Base-by-base conservation (phyloP, 2,797 vertebrate genomes). In the Halcyon badia region DNA sequence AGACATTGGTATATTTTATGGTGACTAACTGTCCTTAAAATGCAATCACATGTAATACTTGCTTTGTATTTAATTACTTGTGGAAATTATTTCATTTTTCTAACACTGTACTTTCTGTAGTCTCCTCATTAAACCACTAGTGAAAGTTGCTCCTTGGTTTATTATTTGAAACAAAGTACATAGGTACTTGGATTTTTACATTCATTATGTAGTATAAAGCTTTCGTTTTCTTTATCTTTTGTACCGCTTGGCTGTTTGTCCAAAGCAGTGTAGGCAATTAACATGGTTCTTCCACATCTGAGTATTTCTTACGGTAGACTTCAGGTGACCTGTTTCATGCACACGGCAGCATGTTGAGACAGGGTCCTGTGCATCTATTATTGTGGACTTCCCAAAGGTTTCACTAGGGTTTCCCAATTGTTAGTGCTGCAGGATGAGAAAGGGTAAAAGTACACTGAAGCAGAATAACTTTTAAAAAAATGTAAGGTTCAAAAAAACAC, bases 21-120 rank as follows among this genome's bases (percentile, higher is more conserved):
- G 72, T 94, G 77, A 90, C 70, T 78, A 93, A 68, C 62, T 70
- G 56, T 25, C 82, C 91, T 86, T 90, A 94, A 86, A 95, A 91
- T 56, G 58, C 85, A 88, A 88, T 75, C 35, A 6, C 49, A 19
- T 49, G 56, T 49, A 93, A 85, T n/a, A 61, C 5, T 51, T 86
- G 69, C 54, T 90, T 76, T 73, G 39, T 61, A 71, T 83, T 95
- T 87, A 48, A 81, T 46, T 61, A 89, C 69, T 78, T 70, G 61
- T 79, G 62, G 58, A 83, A 88, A 86, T 62, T 1, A 83, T 77
- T 91, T 81, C 39, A n/a, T 87, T 86, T 87, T 66, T 82, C 22
- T 51, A 90, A 79, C 25, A 51, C 33, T 73, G 46, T 64, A 86
- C 60, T 84, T 92, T 86, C 76, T 84, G 73, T 51, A 66, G 25